A percentile compares a stretch with the other conserved stretches of the same genome.
Evolutionary conservation across 2,797 vertebrate genomes (phyloP).

Genomic region (Karalla daura): DNA sequence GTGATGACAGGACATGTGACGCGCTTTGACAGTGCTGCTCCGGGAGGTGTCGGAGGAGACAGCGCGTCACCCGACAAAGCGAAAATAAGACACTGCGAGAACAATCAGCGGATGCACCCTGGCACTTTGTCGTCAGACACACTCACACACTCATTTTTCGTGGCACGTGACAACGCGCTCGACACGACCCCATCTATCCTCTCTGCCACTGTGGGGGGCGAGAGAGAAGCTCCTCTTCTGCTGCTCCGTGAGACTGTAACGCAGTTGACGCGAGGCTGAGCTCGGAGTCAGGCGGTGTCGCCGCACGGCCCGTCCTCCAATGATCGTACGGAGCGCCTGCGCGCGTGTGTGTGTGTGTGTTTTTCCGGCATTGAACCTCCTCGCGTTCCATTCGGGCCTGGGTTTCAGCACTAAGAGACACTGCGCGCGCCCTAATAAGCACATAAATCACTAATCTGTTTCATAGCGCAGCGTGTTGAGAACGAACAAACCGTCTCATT

Average conservation of each 20-base stretch:
- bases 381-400: background rate
- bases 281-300: too few relatives aligned
- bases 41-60: slow-evolving; percentile 52
- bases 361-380: too few relatives aligned
- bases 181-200: slow-evolving; percentile 37
- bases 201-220: slow-evolving; percentile 15
- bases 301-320: too few relatives aligned
- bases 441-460: slow-evolving; percentile 40
- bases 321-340: too few relatives aligned
- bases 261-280: slow-evolving; percentile 48
- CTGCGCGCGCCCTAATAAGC: slow-evolving; percentile 17
- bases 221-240: slow-evolving; percentile 24
- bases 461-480: slow-evolving; percentile 33
- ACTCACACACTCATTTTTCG: too few relatives aligned
- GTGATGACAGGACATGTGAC: slow-evolving; percentile 56
- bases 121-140: too few relatives aligned
- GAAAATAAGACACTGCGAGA: slow-evolving; percentile 56
- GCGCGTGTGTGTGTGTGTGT: too few relatives aligned
- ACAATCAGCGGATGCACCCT: slow-evolving; percentile 27
- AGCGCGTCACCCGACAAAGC: slow-evolving; percentile 45
- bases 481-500: slow-evolving; percentile 53
- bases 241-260: slow-evolving; percentile 31
- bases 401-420: slow-evolving; percentile 6
- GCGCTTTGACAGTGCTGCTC: slow-evolving; percentile 57
- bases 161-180: slow-evolving; percentile 27